Base-by-base conservation (phyloP, 2,888 invertebrate genomes). In the Eristalinus sepulchralis region DNA sequence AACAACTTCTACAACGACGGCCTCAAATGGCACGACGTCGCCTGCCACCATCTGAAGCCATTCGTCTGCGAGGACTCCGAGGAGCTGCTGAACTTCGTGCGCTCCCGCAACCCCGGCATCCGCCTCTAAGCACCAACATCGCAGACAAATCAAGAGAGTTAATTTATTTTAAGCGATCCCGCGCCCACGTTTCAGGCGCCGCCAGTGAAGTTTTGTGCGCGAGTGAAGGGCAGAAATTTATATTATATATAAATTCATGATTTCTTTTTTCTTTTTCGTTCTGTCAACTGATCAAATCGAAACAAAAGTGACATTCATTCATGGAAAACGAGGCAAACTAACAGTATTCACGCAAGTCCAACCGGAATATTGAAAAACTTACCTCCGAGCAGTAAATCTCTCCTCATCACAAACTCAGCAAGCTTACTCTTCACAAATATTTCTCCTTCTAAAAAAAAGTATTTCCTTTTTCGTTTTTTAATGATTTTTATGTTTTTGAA, bases 1-100 rank as follows among this genome's bases (percentile, higher is more conserved):
- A 97, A 97, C 94, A 97, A 97, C 93, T 97, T 97, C 94, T 97
- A 97, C 94, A 96, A 96, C 91, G 97, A 97, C 91, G 97, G 97
- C 87, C 94, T 96, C 91, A 96, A 96, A 92, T 97, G 96, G 97
- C 97, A 97, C 93, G 97, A 97, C 91, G 97, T 97, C 39, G 97
- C 97, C 89, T 97, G 97, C 91, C 96, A 97, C 92, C 97, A 97
- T 92, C 94, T 96, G 89, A 97, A 97, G 93, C 96, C 97, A 31
- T 96, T 97, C 94, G 97, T 97, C 33, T 97, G 97, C 92, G 97
- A 97, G 93, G 97, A 97, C 94, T 97, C 97, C 92, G 97, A 97
- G 90, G 97, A 97, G 92, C 94, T 97, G 22, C 94, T 97, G 90
- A 97, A 97, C 94, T 97, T 97, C 92, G 97, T 97, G 82, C 96